Evolutionary conservation across 1,140 invertebrate genomes (phyloP).

Genomic region (Megathymus violae): DNA sequence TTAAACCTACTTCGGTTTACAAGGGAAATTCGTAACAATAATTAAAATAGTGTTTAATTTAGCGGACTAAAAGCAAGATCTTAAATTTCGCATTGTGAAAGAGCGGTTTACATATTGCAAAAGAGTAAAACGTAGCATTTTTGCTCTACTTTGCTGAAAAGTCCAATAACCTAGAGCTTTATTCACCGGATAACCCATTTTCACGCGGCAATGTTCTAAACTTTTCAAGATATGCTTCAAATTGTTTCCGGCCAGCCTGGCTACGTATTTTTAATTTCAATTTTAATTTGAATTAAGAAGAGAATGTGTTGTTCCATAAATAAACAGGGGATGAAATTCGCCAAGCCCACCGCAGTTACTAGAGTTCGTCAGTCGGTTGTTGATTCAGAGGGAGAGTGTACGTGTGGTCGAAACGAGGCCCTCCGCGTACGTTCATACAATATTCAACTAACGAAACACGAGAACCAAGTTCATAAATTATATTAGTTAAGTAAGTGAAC

Average conservation of each 20-base stretch:
- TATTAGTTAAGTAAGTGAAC: neutral
- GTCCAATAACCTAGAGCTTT: conserved; percentile 19
- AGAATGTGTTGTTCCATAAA: conserved; percentile 31
- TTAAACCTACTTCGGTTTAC: too few species aligned
- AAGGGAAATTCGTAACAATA: too few species aligned
- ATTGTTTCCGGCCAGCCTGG: conserved; percentile 6
- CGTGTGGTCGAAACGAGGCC: neutral
- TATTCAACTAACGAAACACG: conserved; percentile 20
- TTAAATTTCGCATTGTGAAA: neutral
- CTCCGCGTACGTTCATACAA: conserved; percentile 25
- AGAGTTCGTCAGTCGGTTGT: conserved; percentile 19
- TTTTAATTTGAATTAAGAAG: conserved; percentile 31
- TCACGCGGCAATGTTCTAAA: neutral
- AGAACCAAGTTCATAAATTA: conserved; percentile 23
- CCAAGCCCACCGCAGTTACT: conserved; percentile 17
- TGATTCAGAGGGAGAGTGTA: conserved; percentile 5
- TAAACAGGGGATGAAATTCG: conserved; percentile 22
- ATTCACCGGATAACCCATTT: conserved; percentile 21
- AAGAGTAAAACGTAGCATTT: neutral
- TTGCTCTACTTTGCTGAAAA: conserved; percentile 18
- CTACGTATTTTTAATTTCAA: conserved; percentile 30
- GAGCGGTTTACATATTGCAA: neutral
- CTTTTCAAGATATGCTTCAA: conserved; percentile 16
- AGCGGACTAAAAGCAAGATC: neutral
- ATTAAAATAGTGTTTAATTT: neutral